A percentile compares a stretch with the other conserved stretches of the same genome.
Conservation (phyloP, 2,797 vertebrate species). For the Morelia viridis region DNA sequence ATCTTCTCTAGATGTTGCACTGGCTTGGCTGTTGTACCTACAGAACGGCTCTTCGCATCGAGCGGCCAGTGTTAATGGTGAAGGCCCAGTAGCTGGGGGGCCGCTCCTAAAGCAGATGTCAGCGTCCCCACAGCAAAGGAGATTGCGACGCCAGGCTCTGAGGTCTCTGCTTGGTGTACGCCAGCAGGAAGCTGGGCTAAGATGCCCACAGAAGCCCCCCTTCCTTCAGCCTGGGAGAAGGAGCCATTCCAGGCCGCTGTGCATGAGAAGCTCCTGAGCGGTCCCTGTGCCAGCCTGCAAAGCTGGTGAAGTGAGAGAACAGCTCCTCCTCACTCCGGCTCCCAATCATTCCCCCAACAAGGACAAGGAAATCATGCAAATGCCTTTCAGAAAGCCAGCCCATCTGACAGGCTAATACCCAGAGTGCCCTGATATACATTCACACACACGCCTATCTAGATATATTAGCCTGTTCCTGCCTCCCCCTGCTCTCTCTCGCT, state of each 20-base stretch:
- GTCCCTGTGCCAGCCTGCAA: background rate
- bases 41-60: too few relatives aligned
- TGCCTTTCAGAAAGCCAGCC: background rate
- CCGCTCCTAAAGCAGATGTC: background rate
- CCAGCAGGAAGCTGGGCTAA: background rate
- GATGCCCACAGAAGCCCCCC: background rate
- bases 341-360: background rate
- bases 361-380: too few relatives aligned
- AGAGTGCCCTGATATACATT: background rate
- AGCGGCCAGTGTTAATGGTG: too few relatives aligned
- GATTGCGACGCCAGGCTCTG: background rate
- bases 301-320: background rate
- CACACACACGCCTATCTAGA: background rate
- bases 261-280: background rate
- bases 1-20: background rate
- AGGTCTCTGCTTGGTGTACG: too few relatives aligned
- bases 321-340: background rate
- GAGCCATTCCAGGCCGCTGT: background rate
- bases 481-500: background rate
- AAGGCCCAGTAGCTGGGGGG: too few relatives aligned
- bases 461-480: background rate
- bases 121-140: background rate
- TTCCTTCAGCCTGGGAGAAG: too few relatives aligned
- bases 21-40: background rate
- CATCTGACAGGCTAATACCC: accelerated